Evolutionary conservation across 2,113 vertebrate genomes (phyloP), one percentile per base, ranked within the genome.

Genomic region (Neodontobutis hainanensis): DNA sequence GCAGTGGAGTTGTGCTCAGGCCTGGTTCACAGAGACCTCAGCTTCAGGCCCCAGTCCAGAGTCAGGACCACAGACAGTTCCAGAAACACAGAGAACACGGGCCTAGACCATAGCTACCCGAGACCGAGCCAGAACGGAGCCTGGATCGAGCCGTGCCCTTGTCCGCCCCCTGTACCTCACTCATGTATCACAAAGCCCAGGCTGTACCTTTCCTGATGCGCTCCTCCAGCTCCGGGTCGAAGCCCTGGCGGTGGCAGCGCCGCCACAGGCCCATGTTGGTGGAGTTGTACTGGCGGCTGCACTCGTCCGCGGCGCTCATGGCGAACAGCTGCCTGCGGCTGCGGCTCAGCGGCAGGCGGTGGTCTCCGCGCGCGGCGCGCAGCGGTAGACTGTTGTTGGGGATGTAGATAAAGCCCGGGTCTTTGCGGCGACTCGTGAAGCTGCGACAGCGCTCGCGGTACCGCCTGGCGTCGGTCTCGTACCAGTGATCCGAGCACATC

Each of bases 251-350:
- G 81, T 95, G 95, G 83, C 97, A 99, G 81, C 94, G 97, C 90
- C 95, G 96, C 97, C 97, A 99, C 77, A 99, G 95, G 61, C 97
- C 97, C 95, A 96, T 98, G 90, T 98, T 98, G 87, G 96, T 98
- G 5, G 97, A 99, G 91, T 99, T 99, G 77, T 97, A 97, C 88
- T 95, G 95, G 84, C 96, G 91, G 93, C 93, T 95, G 92, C 97
- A 99, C 90, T 99, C 96, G 0, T 98, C 96, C 0, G 94, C 94
- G 7, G 96, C 94, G 48, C 96, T 98, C 95, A 98, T 95, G 84
- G 97, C 97, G 81, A 98, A 98, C 87, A 98, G 95, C 93, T 99
- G 97, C 91, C 96, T 92, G 84, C 95, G 93, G 78, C 94, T 96
- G 42, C 97, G 93, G 78, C 95, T 93, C 80, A 95, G 90, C 73